Base-by-base conservation (phyloP, 1,140 invertebrate genomes). In the Oedothorax gibbosus region DNA sequence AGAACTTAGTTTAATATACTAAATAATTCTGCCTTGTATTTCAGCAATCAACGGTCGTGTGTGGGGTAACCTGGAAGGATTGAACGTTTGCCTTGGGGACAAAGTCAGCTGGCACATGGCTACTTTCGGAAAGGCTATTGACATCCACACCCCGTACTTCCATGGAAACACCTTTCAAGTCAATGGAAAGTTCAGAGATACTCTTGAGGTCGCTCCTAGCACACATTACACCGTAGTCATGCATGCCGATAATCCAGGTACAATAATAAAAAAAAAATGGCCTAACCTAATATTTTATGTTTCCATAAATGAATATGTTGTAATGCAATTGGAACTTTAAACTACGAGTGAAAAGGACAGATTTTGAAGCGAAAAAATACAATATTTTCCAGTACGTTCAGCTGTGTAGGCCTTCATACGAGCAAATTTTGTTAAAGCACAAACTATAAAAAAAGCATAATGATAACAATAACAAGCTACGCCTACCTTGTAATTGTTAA, bases 71-170 rank as follows among this genome's bases (percentile, higher is more conserved):
- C 80, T 88, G 10, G 81, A 86, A 57, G 88, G 88, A 10, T 71
- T 89, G 79, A 86, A 86, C 10, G 88, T 89, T 86, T 73, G 85
- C 57, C 57, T 87, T n/a, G 86, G 87, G 8, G 88, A 89, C 57
- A 78, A 85, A 56, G 86, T 88, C 56, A 87, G 87, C 69, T 89
- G 88, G 88, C 88, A 89, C 69, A 72, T 89, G 0, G 69, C 88
- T 54, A 88, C 87, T 4, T 86, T 88, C 0, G 89, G 89, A 21
- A 87, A 87, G n/a, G 87, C 87, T 51, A 81, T 85, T 51, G 89
- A 89, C 73, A 82, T 87, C 35, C 89, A 89, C 72, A 88, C 88
- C 0, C 87, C 88, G 0, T 88, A 89, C 76, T 88, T 89, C 72
- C 89, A 89, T 71, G 89, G 88, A 12, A 83, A 88, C 20, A 86